Base-by-base conservation (phyloP, 2,888 invertebrate species). In the Timema cristinae region DNA sequence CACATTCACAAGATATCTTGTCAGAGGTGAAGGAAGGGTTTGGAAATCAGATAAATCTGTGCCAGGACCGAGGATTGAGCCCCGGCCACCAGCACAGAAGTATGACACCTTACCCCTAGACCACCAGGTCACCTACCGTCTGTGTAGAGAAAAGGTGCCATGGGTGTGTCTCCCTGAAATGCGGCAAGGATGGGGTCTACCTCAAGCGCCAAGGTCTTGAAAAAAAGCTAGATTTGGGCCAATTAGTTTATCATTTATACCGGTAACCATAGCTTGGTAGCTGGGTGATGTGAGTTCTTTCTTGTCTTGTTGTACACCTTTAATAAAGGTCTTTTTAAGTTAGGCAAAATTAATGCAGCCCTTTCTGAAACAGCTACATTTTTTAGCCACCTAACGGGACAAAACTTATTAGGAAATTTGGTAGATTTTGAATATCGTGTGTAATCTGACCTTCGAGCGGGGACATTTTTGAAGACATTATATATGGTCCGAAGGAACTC, bases 401-500 rank as follows among this genome's bases (percentile, higher is more conserved):
- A 74, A 52, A 73, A 73, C 59, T 73, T 73, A 66, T 71, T 16
- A 48, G 74, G 71, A 49, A 73, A 68, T 68, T 61, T 49, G 59
- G 50, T 54, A 11, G 70, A 71, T 48, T 67, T 63, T 5, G 72
- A 71, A 13, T 66, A 56, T 32, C 56, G 50, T n/a, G 51, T 70
- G 16, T 54, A 72, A 50, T 71, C 71, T 66, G 68, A 66, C 66
- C 75, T 71, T 13, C 72, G 67, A 11, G 72, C 67, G 54, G 75
- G 73, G 32, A 15, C 50, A 70, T 73, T 61, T 63, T 75, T 74
- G 68, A 74, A 73, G 54, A 74, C 51, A 52, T n/a, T n/a, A n/a
- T 74, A 75, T 6, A 68, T 48, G 32, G 70, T 70, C 63, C 70
- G 68, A 11, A 72, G 66, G 50, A 73, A 75, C 32, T 32, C 32